phyloP scores from a whole-genome alignment of 2,888 invertebrate genomes.

The Mythimna albipuncta region DNA sequence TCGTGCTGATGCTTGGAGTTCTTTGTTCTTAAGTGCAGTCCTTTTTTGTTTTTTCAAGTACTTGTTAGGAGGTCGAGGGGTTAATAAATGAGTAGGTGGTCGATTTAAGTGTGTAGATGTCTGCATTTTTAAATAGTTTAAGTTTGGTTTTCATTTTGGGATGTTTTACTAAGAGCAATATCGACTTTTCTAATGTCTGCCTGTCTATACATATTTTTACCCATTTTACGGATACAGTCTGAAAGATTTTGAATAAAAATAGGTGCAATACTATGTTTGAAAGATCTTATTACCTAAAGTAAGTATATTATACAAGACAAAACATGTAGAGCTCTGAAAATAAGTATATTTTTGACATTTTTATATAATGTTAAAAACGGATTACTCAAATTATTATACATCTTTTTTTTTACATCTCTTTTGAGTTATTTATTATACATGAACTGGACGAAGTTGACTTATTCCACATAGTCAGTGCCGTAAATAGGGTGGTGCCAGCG shows the following conservation, averaged over 20 bases:
- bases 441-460: too few relatives aligned
- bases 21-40: conserved; percentile 38
- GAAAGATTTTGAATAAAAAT: neutral
- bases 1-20: conserved; percentile 35
- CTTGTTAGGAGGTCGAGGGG: conserved; percentile 28
- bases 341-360: too few relatives aligned
- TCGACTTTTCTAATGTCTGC: neutral
- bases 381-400: too few relatives aligned
- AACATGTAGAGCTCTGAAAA: too few relatives aligned
- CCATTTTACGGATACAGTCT: neutral
- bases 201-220: neutral
- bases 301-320: too few relatives aligned
- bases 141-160: neutral
- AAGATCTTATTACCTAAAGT: too few relatives aligned
- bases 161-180: too few relatives aligned
- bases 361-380: too few relatives aligned
- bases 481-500: too few relatives aligned
- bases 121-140: conserved; percentile 1
- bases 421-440: too few relatives aligned
- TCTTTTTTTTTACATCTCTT: too few relatives aligned
- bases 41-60: conserved; percentile 40
- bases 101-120: neutral
- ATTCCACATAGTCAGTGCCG: too few relatives aligned
- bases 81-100: conserved; percentile 18
- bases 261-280: neutral